A percentile compares a stretch with the other conserved stretches of the same genome.
phyloP scores from a whole-genome alignment of 1,140 invertebrate genomes.

The Sitophilus oryzae region DNA sequence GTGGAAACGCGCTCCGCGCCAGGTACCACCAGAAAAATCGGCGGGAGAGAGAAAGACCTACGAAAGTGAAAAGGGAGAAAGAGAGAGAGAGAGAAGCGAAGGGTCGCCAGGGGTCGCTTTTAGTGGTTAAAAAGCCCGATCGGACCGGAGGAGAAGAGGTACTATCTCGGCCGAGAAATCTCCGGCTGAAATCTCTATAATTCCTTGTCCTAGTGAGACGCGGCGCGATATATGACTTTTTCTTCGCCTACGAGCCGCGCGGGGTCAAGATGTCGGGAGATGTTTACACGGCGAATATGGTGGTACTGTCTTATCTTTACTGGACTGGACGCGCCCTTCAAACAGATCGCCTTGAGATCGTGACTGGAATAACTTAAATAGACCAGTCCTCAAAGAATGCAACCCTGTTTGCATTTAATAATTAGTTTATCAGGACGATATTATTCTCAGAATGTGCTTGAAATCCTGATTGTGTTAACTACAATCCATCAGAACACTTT shows the following conservation, averaged over 20 bases:
- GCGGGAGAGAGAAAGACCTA: neutral
- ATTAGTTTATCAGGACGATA: too few relatives aligned
- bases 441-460: too few relatives aligned
- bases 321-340: neutral
- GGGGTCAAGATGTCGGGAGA: constrained; percentile 8
- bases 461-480: too few relatives aligned
- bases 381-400: too few relatives aligned
- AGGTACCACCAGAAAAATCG: constrained; percentile 12
- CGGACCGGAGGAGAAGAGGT: neutral
- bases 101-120: neutral
- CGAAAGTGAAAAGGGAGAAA: neutral
- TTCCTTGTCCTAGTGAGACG: constrained; percentile 3
- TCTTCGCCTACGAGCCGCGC: constrained; percentile 6
- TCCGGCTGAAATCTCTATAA: constrained; percentile 10
- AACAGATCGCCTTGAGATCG: too few relatives aligned
- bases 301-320: neutral
- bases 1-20: constrained; percentile 11
- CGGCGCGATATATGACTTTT: constrained; percentile 12
- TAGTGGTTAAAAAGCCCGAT: neutral
- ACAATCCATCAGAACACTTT: too few relatives aligned
- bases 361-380: too few relatives aligned
- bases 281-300: constrained; percentile 5
- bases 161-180: neutral
- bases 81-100: neutral
- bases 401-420: too few relatives aligned